Evolutionary conservation across 2,888 invertebrate genomes (phyloP).

Genomic region (Drosophila emarginata): DNA sequence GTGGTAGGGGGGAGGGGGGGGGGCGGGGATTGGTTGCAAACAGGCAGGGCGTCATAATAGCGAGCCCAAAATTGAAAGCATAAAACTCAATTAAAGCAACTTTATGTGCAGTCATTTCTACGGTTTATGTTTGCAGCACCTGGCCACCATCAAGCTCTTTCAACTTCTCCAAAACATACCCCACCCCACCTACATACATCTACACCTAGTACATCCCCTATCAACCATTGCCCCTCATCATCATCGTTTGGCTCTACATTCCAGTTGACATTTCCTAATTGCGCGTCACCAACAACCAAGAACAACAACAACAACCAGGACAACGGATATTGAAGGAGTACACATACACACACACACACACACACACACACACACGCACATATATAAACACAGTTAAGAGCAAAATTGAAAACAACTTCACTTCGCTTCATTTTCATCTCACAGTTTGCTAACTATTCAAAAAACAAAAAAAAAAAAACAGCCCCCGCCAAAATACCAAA

Average conservation of each 20-base stretch:
- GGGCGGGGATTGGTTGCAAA: conserved; percentile 21
- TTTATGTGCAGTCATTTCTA: conserved; percentile 70
- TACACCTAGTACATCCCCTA: too few species aligned
- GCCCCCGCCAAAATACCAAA: conserved; percentile 2
- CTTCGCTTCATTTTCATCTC: conserved; percentile 54
- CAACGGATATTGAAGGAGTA: conserved; percentile 66
- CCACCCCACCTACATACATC: too few species aligned
- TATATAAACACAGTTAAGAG: conserved; percentile 7
- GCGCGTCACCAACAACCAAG: conserved; percentile 50
- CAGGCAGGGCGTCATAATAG: conserved; percentile 54
- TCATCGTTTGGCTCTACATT: conserved; percentile 6
- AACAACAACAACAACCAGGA: conserved; percentile 27
- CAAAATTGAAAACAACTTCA: conserved; percentile 68
- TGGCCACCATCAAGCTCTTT: conserved; percentile 31
- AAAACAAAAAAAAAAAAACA: conserved; percentile 6
- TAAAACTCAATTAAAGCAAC: conserved; percentile 71
- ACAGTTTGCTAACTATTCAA: conserved; percentile 62
- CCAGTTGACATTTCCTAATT: conserved; percentile 63
- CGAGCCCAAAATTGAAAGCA: conserved; percentile 66
- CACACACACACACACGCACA: conserved; percentile 9
- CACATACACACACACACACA: too few species aligned
- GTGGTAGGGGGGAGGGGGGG: background rate
- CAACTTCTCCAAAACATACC: background rate
- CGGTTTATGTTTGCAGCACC: conserved; percentile 64
- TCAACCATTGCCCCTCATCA: too few species aligned